phyloP scores from a whole-genome alignment of 2,113 vertebrate genomes.

The Athene cunicularia region DNA sequence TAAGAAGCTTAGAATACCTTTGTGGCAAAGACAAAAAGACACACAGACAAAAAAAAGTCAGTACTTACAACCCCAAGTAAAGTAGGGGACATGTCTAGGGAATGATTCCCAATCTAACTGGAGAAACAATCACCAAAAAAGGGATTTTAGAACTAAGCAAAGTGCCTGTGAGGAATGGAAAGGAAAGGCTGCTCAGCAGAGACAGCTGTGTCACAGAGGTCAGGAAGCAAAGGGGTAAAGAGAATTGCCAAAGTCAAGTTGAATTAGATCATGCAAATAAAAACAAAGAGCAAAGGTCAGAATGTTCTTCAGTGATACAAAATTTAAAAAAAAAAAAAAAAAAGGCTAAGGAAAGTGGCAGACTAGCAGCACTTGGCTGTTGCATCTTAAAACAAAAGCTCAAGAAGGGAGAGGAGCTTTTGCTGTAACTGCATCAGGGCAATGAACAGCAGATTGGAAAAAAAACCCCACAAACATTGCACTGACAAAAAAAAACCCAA shows the following conservation, averaged over 20 bases:
- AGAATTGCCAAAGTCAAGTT: slow-evolving; percentile 6
- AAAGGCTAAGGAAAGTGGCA: not conserved
- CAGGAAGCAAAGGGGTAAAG: slow-evolving; percentile 18
- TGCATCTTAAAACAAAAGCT: not conserved
- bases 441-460: not conserved
- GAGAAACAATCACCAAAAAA: not conserved
- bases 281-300: slow-evolving; percentile 20
- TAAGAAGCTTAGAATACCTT: not conserved
- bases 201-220: not conserved
- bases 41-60: not conserved
- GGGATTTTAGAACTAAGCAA: not conserved
- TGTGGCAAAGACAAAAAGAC: not conserved
- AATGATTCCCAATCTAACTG: not conserved
- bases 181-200: not conserved
- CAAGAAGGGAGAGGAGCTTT: not conserved
- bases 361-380: not conserved
- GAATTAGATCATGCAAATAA: slow-evolving; percentile 22
- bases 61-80: not conserved
- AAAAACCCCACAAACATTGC: not conserved
- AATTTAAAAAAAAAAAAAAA: not conserved
- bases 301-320: not conserved
- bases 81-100: not conserved
- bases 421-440: not conserved
- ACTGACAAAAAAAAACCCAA: not conserved
- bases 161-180: not conserved